Conservation (phyloP, 2,888 invertebrate genomes). For the Palloptera scutellata region DNA sequence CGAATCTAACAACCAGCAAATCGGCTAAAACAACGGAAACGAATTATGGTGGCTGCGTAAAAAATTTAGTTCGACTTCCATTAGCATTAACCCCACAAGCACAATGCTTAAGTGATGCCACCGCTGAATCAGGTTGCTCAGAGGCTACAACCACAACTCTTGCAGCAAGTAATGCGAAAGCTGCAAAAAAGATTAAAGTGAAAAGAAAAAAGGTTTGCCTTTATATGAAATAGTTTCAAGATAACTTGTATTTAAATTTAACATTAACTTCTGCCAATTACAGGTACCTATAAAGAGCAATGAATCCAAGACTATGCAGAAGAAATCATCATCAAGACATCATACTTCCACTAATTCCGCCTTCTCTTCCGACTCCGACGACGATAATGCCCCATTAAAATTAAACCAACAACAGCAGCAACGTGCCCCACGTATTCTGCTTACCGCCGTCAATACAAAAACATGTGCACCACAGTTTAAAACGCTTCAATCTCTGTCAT, state of each 20-base stretch:
- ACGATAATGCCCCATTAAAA: conserved; percentile 50
- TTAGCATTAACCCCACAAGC: conserved; percentile 18
- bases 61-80: conserved; percentile 6
- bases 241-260: neutral
- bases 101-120: conserved; percentile 47
- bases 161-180: conserved; percentile 38
- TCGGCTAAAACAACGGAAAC: conserved; percentile 5
- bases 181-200: conserved; percentile 56
- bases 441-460: conserved; percentile 49
- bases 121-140: conserved; percentile 52
- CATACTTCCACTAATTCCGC: conserved; percentile 32
- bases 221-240: neutral
- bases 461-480: conserved; percentile 18
- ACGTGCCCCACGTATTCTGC: conserved; percentile 53
- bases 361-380: conserved; percentile 56
- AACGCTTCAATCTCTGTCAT: conserved; percentile 9
- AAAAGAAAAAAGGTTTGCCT: conserved; percentile 56
- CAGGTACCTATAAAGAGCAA: conserved; percentile 34
- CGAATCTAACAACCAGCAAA: neutral
- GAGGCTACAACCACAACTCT: conserved; percentile 50
- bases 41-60: no score
- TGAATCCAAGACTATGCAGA: conserved; percentile 38
- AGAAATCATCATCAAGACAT: conserved; percentile 29
- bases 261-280: neutral
- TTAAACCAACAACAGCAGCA: conserved; percentile 41